phyloP scores from a whole-genome alignment of 53 echinoderm and acorn worm genomes.

The Echinarachnius parma region DNA sequence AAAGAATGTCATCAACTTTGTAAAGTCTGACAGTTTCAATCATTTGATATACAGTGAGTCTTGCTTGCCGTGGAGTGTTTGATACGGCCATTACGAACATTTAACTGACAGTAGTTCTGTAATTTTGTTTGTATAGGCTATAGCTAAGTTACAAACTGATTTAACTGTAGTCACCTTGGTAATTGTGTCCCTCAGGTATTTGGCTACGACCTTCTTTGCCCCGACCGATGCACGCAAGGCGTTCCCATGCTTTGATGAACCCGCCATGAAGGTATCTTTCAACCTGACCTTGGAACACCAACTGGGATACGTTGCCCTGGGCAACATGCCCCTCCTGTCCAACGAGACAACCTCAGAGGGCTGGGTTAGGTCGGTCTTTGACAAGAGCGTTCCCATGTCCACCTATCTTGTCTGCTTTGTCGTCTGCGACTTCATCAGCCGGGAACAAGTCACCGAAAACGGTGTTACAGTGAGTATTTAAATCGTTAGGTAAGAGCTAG shows the following conservation, averaged over 20 bases:
- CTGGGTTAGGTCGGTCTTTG: conserved; percentile 64
- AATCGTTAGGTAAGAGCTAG: too few relatives aligned
- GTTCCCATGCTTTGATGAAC: conserved; percentile 97
- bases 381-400: conserved; percentile 87
- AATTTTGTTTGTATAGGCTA: too few relatives aligned
- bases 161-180: too few relatives aligned
- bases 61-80: too few relatives aligned
- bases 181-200: conserved; percentile 34
- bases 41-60: too few relatives aligned
- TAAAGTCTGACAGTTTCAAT: too few relatives aligned
- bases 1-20: too few relatives aligned
- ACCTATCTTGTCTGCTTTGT: conserved; percentile 85
- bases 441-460: conserved; percentile 36
- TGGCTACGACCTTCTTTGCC: conserved; percentile 86
- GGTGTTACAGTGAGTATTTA: conserved; percentile 60
- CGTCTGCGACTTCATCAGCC: conserved; percentile 70
- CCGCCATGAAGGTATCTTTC: conserved; percentile 88
- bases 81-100: too few relatives aligned
- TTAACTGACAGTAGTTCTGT: too few relatives aligned
- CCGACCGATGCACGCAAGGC: conserved; percentile 89
- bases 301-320: conserved; percentile 63
- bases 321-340: conserved; percentile 72
- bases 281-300: conserved; percentile 64
- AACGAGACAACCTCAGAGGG: conserved; percentile 41
- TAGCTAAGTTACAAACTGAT: too few relatives aligned